Evolutionary conservation across 2,113 vertebrate genomes (phyloP), one percentile per base, ranked within the genome.

Genomic region (Lagopus muta): DNA sequence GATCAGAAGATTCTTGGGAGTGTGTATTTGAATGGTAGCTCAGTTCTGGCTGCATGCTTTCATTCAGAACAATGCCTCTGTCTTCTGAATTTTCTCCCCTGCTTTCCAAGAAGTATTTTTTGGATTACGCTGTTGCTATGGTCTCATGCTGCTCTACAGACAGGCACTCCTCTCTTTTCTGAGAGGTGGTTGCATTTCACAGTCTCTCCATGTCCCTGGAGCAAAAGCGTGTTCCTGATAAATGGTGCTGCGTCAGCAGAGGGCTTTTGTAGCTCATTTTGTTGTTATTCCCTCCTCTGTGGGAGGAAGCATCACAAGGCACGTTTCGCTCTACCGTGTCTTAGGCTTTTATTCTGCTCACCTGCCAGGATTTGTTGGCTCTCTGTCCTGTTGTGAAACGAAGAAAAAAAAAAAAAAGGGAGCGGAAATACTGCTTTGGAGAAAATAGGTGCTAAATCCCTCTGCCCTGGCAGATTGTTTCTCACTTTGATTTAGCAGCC

Each of bases 211-310:
- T 74, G 67, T 73, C 83, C 38, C 48, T 57, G 43, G 72, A 76
- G 58, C 40, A 74, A 87, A 82, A 91, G 27, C 4, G 27, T 0
- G 4, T 57, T 82, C 32, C 60, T 79, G 58, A 70, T 85, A 48
- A 57, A 85, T 85, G 25, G 47, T 78, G 72, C 38, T 79, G 71
- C 40, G 15, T 94, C 87, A 93, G 87, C 82, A 81, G 81, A 92
- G 57, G 32, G 77, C 57, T 92, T 82, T 78, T 72, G 54, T 50
- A 58, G 74, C 0, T 0, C 0, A 0, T 16, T 24, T 25, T 89
- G 64, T 50, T 48, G 5, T 85, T 80, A 60, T 72, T 25, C 57
- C 24, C 74, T 69, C 55, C 0, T 38, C 6, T 57, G 3, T 65
- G 74, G 70, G 57, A 87, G 74, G 70, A 82, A 57, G 38, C 32